Base-by-base conservation (phyloP, 2,888 invertebrate genomes). In the Gandaritis pyraliata region DNA sequence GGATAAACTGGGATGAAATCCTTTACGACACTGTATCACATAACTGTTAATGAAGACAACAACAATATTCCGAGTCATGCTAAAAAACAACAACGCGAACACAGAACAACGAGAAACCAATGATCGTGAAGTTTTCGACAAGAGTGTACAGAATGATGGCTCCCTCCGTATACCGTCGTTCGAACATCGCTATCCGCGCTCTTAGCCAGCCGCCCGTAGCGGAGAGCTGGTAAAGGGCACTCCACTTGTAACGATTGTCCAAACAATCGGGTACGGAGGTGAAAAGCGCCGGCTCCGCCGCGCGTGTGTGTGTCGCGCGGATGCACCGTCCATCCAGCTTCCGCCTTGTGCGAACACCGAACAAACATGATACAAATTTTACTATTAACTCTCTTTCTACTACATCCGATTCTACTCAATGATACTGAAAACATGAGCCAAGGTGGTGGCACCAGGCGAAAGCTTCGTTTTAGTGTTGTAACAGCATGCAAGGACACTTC, bases 221-320 rank as follows among this genome's bases (percentile, higher is more conserved):
- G 53, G 16, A 45, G 47, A 23, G 8, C 43, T 49, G 54, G 55
- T 41, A 46, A 46, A 61, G 65, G 45, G 63, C 60, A 59, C 55
- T 52, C 52, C 54, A 64, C 36, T 56, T 54, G 60, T 63, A 71
- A 71, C 75, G 72, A 74, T 71, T 69, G 70, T 69, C 67, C 73
- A 76, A 75, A 74, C 75, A 74, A 73, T 74, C 75, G 70, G 78
- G 75, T 75, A 77, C 78, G 85, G 82, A 83, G 77, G 79, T 80
- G 82, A 82, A 82, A 82, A 85, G 82, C 84, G 85, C 90, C 90
- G 89, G 90, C 90, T 88, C 91, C 91, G 89, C 87, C 87, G 86
- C 91, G 87, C 81, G 77, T 82, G 84, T 88, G 88, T 87, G 87
- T 87, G 83, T 86, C 83, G 83, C 81, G 85, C 84, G 80, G 79